Evolutionary conservation across 2,113 vertebrate species (phyloP).

Genomic region (Hucho hucho): DNA sequence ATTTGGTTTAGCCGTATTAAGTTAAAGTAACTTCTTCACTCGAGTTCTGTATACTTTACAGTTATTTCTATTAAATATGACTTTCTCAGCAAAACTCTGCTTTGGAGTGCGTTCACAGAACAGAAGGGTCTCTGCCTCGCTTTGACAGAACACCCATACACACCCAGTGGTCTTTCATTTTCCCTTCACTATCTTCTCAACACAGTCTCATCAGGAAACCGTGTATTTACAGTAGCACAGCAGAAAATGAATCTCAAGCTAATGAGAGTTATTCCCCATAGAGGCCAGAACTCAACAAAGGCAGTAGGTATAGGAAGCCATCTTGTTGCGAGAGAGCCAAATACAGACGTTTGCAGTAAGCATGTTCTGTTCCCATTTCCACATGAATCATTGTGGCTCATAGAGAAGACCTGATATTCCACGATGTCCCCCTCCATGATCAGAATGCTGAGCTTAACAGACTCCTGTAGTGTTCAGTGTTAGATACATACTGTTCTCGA

Average conservation of each 20-base stretch:
- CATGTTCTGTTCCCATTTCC: background rate
- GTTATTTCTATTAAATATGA: background rate
- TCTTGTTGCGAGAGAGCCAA: background rate
- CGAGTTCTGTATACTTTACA: background rate
- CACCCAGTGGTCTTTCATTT: background rate
- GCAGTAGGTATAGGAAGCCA: background rate
- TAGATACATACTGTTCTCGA: too few relatives aligned
- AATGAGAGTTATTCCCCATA: background rate
- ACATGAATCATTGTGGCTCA: background rate
- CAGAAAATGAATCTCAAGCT: background rate
- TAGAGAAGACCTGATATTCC: background rate
- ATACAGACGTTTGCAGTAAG: background rate
- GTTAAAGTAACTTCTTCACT: background rate
- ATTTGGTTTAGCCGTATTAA: background rate
- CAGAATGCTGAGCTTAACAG: background rate
- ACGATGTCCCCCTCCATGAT: background rate
- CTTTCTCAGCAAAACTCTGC: background rate
- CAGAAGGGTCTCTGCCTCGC: background rate
- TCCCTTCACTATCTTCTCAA: background rate
- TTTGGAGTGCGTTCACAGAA: background rate
- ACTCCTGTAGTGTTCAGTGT: background rate
- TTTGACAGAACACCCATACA: background rate
- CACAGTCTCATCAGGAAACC: constrained; percentile 11
- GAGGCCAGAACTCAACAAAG: background rate
- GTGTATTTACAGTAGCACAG: background rate